Evolutionary conservation across 2,888 invertebrate species (phyloP), one percentile per base, ranked within the genome.

Genomic region (Priapulus caudatus): DNA sequence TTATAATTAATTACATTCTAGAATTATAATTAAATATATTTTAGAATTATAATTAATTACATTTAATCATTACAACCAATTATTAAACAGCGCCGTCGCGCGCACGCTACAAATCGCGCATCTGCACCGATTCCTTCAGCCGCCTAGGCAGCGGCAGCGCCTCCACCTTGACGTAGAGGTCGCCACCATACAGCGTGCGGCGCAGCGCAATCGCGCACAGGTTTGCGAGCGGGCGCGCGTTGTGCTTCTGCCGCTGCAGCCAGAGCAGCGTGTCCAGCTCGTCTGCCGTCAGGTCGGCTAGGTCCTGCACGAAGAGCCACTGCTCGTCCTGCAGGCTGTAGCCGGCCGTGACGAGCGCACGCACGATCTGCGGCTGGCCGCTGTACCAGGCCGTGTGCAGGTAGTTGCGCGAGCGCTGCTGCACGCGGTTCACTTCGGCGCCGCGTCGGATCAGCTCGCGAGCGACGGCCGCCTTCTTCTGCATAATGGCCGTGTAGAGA

Each of bases 321-420:
- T 33, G 10, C 33, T 33, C 33, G n/a, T 33, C n/a, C n/a, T 33
- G 33, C n/a, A 33, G n/a, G 33, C n/a, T 33, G 33, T 33, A 33
- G n/a, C 33, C 33, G n/a, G 33, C 33, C n/a, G n/a, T 10, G 10
- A 33, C 33, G n/a, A 33, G 33, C 10, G 10, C 10, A 10, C n/a
- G 10, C n/a, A 33, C 10, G n/a, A 33, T 33, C 33, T 33, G 10
- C 10, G 10, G n/a, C 10, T 33, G 33, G 10, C 33, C 33, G 33
- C n/a, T 33, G 33, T 33, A 33, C 33, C 33, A 33, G 10, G 33
- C 10, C 10, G 10, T 10, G 33, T 33, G 33, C n/a, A 33, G n/a
- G n/a, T 33, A 33, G 33, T 33, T 33, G 10, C 33, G 10, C 10
- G 33, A 33, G 10, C 10, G 10, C 10, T 33, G 33, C 10, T n/a